Evolutionary conservation across 2,113 vertebrate genomes (phyloP).

Genomic region (Tachysurus vachellii): DNA sequence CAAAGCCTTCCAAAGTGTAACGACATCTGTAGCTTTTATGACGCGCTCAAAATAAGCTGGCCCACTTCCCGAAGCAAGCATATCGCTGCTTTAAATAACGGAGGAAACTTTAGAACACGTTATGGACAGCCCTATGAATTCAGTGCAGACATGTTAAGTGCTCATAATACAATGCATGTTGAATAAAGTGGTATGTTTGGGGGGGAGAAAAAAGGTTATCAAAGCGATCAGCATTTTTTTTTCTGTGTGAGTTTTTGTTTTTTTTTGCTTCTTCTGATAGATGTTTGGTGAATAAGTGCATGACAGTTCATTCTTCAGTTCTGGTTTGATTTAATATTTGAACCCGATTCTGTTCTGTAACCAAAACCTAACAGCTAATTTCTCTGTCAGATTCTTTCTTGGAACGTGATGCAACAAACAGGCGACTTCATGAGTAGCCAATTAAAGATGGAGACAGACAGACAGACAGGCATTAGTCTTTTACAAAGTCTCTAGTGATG

Average conservation of each 20-base stretch:
- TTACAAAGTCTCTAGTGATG: neutral
- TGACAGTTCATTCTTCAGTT: neutral
- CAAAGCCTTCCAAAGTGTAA: neutral
- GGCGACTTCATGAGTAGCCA: neutral
- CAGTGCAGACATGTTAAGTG: neutral
- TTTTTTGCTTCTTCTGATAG: neutral
- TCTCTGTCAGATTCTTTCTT: neutral
- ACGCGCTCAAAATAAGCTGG: slow-evolving; percentile 28
- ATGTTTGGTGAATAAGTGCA: neutral
- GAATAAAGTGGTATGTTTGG: neutral
- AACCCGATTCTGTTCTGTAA: neutral
- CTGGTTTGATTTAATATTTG: neutral
- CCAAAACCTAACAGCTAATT: neutral
- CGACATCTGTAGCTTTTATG: slow-evolving; percentile 2
- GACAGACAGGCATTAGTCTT: neutral
- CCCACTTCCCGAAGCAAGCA: neutral
- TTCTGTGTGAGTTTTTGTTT: neutral
- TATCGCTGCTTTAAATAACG: slow-evolving; percentile 6
- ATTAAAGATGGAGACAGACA: no score
- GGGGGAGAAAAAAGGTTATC: no score
- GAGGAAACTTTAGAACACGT: neutral
- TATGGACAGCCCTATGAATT: no score
- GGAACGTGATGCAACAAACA: neutral
- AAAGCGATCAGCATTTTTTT: neutral
- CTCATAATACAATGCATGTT: neutral